These are phyloP conservation scores for Hydrolagus affinis DNA, from an alignment of 2,113 vertebrate species.

Conservation along the genomic window DNA sequence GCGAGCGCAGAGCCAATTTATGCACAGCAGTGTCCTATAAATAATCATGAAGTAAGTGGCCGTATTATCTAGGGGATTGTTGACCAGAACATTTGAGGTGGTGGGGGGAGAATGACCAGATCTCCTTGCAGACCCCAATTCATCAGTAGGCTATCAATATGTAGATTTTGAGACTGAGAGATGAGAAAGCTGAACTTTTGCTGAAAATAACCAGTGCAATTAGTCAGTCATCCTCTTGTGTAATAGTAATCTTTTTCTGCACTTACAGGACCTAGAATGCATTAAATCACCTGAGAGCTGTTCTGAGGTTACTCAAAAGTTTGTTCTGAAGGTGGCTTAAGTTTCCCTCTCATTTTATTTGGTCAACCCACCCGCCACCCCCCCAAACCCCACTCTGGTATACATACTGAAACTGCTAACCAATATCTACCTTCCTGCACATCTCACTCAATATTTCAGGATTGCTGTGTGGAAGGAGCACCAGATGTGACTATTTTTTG, in stretches of 20 bases:
- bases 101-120: too few relatives aligned
- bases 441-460: not conserved
- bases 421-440: not conserved
- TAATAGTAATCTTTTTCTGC: constrained; percentile 43
- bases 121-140: too few relatives aligned
- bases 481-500: not conserved
- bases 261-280: constrained; percentile 57
- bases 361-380: too few relatives aligned
- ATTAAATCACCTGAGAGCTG: constrained; percentile 53
- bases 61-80: too few relatives aligned
- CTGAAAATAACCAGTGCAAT: not conserved
- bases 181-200: not conserved
- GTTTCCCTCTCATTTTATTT: not conserved
- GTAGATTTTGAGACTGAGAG: not conserved
- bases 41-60: too few relatives aligned
- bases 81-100: too few relatives aligned
- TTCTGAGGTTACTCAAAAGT: constrained; percentile 61
- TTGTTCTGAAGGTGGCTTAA: constrained; percentile 36
- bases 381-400: not conserved
- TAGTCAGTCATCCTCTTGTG: not conserved
- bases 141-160: too few relatives aligned
- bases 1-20: too few relatives aligned
- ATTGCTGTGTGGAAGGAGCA: not conserved
- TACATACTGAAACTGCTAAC: not conserved
- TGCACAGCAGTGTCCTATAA: too few relatives aligned